phyloP scores from a whole-genome alignment of 2,888 invertebrate genomes.

The Dasypolia templi region DNA sequence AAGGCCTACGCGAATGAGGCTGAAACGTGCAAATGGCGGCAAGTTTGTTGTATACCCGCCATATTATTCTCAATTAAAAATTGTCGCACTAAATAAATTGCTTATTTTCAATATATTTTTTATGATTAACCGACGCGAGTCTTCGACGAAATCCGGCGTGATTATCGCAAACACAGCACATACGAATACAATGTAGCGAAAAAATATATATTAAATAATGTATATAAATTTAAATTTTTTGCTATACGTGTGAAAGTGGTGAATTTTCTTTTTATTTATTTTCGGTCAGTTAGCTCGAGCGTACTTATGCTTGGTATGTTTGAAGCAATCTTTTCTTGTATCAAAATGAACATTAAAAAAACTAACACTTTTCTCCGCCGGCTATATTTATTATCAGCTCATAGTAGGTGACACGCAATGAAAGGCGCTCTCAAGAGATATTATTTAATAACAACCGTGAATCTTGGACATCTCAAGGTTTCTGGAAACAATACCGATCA shows the following conservation, averaged over 20 bases:
- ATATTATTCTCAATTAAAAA: conserved; percentile 60
- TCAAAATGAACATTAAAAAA: too few species aligned
- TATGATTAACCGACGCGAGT: too few species aligned
- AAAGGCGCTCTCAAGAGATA: not conserved
- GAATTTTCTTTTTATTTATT: too few species aligned
- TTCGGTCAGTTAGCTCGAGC: too few species aligned
- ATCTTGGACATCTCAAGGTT: conserved; percentile 25
- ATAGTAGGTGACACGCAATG: not conserved
- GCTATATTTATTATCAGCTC: not conserved
- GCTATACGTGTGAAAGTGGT: too few species aligned
- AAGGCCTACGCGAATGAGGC: conserved; percentile 9
- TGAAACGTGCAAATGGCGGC: conserved; percentile 52
- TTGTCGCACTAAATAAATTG: too few species aligned
- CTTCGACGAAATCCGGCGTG: not conserved
- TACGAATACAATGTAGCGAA: too few species aligned
- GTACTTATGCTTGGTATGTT: not conserved
- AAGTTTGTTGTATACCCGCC: conserved; percentile 43
- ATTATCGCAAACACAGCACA: too few species aligned
- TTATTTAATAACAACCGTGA: conserved; percentile 18
- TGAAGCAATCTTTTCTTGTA: not conserved
- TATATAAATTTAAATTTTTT: too few species aligned
- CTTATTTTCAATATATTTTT: too few species aligned
- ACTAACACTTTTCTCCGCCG: not conserved
- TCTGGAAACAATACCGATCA: conserved; percentile 6
- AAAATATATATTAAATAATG: too few species aligned